Conservation (phyloP, 2,888 invertebrate genomes). For the Aleiodes leptofemur region DNA sequence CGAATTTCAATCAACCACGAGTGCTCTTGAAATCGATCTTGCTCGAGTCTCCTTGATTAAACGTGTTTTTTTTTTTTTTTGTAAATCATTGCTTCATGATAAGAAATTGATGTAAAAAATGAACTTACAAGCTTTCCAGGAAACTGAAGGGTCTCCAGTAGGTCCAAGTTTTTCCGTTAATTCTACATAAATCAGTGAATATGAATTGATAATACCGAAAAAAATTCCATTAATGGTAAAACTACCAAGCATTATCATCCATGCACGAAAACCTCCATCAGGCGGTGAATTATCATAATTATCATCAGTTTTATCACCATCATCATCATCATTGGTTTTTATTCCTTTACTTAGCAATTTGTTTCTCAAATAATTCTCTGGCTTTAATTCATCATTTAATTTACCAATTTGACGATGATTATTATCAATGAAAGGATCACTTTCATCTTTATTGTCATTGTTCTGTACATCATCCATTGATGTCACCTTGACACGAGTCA, state of each 20-base stretch:
- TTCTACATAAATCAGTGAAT: conserved; percentile 86
- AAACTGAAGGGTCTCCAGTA: conserved; percentile 83
- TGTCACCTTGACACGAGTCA: conserved; percentile 29
- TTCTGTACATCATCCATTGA: conserved; percentile 8
- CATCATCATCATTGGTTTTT: conserved; percentile 1
- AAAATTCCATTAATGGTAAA: conserved; percentile 93
- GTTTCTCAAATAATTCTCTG: conserved; percentile 4
- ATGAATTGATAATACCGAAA: conserved; percentile 94
- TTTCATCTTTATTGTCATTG: conserved; percentile 26
- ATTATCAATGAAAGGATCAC: conserved; percentile 29
- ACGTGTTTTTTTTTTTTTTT: conserved; percentile 1
- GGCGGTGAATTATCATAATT: conserved; percentile 74
- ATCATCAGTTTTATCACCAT: conserved; percentile 7
- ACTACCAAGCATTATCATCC: conserved; percentile 88
- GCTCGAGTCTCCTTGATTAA: neutral
- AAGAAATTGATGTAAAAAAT: conserved; percentile 28
- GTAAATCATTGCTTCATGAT: conserved; percentile 8
- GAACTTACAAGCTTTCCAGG: conserved; percentile 88
- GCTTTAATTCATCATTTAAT: conserved; percentile 11
- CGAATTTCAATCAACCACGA: conserved; percentile 22
- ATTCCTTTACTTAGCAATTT: neutral
- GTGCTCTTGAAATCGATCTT: conserved; percentile 14
- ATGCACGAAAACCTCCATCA: conserved; percentile 88
- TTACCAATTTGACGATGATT: conserved; percentile 16
- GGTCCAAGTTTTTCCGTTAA: conserved; percentile 80